Conservation (phyloP, 2,113 vertebrate species). For the Catharus bicknelli region DNA sequence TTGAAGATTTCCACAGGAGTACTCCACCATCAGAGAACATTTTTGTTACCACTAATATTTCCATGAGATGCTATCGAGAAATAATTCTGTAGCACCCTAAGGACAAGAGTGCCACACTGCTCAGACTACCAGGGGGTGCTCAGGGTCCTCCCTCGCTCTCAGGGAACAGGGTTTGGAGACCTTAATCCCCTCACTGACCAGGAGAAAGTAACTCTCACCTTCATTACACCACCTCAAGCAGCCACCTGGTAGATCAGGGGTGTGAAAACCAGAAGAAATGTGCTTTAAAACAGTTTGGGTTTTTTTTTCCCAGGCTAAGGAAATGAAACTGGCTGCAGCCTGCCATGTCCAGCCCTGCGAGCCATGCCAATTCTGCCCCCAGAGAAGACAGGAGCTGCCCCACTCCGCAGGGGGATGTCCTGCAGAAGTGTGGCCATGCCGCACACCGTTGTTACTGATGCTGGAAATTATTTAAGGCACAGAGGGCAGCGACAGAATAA, state of each 20-base stretch:
- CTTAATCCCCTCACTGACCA: not conserved
- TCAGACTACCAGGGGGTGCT: not conserved
- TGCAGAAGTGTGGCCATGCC: not conserved
- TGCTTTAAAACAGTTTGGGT: not conserved
- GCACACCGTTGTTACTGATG: rapidly evolving
- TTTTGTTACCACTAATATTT: not conserved
- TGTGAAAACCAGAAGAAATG: not conserved
- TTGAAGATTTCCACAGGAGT: not conserved
- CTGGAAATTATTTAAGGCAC: not conserved
- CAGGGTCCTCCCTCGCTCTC: not conserved
- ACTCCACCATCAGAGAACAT: not conserved
- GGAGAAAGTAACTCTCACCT: not conserved
- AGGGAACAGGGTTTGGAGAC: rapidly evolving
- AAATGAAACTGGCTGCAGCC: not conserved
- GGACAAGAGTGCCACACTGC: not conserved
- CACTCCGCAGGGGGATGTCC: rapidly evolving
- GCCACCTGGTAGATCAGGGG: no score
- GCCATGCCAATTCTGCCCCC: rapidly evolving
- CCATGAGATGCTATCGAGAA: not conserved
- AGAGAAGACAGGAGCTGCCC: not conserved
- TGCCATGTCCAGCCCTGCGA: not conserved
- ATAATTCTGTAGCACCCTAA: not conserved
- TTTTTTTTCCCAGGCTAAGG: not conserved
- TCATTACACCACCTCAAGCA: not conserved
- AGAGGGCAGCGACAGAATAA: not conserved